Evolutionary conservation across 2,888 invertebrate genomes (phyloP).

Genomic region (Rhogogaster chlorosoma): DNA sequence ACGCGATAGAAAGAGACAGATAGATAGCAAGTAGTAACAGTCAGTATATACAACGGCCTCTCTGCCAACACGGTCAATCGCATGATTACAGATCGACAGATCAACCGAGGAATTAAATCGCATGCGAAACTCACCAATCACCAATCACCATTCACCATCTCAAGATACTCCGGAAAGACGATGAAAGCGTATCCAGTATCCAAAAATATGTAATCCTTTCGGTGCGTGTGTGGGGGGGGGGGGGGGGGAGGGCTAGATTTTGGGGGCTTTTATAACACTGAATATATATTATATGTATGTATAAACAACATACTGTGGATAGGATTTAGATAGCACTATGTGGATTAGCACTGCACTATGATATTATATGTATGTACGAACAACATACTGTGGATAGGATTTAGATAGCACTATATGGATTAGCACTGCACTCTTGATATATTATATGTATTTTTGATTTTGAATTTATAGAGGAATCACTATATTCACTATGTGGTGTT

Average conservation of each 20-base stretch:
- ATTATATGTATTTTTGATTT: background rate
- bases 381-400: background rate
- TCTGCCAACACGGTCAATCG: background rate
- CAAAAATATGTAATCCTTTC: background rate
- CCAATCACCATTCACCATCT: background rate
- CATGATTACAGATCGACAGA: background rate
- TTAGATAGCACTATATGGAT: background rate
- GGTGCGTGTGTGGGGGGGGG: background rate
- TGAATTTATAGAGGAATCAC: background rate
- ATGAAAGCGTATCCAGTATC: background rate
- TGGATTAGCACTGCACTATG: background rate
- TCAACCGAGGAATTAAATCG: background rate
- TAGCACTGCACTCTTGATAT: background rate
- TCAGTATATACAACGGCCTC: background rate
- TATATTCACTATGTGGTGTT: background rate
- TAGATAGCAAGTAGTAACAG: background rate
- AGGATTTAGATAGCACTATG: background rate
- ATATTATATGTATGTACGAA: background rate
- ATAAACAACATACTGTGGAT: background rate
- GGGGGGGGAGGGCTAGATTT: background rate
- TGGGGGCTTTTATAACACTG: background rate
- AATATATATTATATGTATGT: background rate
- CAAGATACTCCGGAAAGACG: background rate
- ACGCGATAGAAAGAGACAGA: background rate
- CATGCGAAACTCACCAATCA: background rate